These are phyloP conservation scores for Noctua comes DNA, from an alignment of 2,888 invertebrate species.

Conservation along the genomic window DNA sequence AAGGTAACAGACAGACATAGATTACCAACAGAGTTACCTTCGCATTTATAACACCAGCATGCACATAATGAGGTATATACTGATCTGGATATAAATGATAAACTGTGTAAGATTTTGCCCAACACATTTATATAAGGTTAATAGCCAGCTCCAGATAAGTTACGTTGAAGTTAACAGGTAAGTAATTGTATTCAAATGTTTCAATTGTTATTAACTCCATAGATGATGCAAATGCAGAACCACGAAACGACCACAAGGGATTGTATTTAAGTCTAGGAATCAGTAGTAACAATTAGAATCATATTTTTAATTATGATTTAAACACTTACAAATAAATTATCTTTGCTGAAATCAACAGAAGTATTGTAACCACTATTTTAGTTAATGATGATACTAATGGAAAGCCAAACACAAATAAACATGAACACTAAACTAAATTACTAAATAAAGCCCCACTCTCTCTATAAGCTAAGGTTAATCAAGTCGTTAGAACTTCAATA, in stretches of 20 bases:
- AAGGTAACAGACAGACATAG: neutral
- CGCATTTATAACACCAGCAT: neutral
- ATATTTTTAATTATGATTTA: neutral
- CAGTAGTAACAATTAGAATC: neutral
- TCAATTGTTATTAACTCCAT: neutral
- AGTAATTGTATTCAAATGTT: neutral
- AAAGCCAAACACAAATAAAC: neutral
- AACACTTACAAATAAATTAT: no score
- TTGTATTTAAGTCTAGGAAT: neutral
- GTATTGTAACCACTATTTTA: neutral
- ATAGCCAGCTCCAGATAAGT: neutral
- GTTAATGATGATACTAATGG: neutral
- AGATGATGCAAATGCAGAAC: no score
- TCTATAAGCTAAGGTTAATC: constrained; percentile 7
- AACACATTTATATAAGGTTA: neutral
- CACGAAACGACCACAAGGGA: neutral
- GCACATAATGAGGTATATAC: neutral
- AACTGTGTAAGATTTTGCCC: constrained; percentile 3
- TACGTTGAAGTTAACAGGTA: neutral
- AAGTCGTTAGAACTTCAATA: constrained; percentile 27
- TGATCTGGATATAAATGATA: constrained; percentile 7
- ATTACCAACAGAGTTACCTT: neutral
- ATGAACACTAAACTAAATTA: neutral
- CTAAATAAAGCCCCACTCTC: neutral
- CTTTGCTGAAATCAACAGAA: no score